phyloP scores from a whole-genome alignment of 2,888 invertebrate genomes.

The Tortricodes alternella region DNA sequence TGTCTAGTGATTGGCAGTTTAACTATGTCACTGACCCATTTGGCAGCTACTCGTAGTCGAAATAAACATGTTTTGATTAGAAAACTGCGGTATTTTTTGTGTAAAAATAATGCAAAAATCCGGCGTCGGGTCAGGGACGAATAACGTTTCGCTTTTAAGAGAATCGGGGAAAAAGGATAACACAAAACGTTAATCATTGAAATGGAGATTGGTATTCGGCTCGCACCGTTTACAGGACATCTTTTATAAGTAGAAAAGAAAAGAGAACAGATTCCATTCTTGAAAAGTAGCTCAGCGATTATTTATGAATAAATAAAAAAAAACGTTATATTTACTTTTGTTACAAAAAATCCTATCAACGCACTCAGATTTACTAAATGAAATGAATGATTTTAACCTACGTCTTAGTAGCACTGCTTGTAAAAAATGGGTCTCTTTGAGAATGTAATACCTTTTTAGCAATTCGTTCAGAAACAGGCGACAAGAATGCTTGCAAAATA shows the following conservation, averaged over 20 bases:
- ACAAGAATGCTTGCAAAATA: too few species aligned
- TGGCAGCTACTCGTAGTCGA: slow-evolving; percentile 57
- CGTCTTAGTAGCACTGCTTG: too few species aligned
- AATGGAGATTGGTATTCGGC: slow-evolving; percentile 18
- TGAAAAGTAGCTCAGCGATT: neutral
- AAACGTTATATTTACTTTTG: too few species aligned
- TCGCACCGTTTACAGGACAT: neutral
- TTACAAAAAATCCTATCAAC: too few species aligned
- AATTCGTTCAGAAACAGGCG: too few species aligned
- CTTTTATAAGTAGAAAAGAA: neutral
- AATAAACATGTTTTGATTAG: slow-evolving; percentile 47
- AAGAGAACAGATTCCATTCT: neutral
- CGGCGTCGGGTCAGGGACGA: neutral
- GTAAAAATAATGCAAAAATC: neutral
- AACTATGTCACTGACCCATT: slow-evolving; percentile 59
- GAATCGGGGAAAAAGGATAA: neutral
- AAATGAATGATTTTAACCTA: too few species aligned
- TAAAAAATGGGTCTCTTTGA: too few species aligned
- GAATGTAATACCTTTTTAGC: too few species aligned
- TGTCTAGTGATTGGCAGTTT: slow-evolving; percentile 5
- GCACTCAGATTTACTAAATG: too few species aligned
- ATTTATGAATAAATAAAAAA: neutral
- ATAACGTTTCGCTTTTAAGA: slow-evolving; percentile 19
- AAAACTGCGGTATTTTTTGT: slow-evolving; percentile 33
- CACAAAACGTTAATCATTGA: slow-evolving; percentile 15